Evolutionary conservation across 2,113 vertebrate species (phyloP).

Genomic region (Mesitornis unicolor): DNA sequence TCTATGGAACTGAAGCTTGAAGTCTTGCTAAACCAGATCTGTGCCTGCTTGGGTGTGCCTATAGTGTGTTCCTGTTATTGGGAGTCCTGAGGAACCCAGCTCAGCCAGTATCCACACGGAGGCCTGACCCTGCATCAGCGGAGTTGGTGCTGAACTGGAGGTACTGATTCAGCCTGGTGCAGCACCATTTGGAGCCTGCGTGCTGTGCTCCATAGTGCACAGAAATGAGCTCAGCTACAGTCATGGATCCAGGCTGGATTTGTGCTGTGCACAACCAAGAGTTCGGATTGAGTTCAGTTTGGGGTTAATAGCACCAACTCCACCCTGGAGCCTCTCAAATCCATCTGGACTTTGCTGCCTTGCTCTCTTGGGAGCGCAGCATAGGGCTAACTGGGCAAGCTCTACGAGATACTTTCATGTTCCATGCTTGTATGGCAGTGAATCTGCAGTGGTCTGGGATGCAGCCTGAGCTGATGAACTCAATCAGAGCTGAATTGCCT

Average conservation of each 20-base stretch:
- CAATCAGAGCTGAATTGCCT: background rate
- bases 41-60: background rate
- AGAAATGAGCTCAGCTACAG: background rate
- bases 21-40: background rate
- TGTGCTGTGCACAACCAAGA: background rate
- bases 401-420: background rate
- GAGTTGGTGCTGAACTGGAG: background rate
- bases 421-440: background rate
- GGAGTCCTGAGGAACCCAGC: background rate
- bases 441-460: background rate
- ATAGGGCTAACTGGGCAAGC: background rate
- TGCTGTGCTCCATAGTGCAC: background rate
- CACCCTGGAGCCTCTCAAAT: background rate
- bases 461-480: background rate
- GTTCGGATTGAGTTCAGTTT: background rate
- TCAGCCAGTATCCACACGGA: background rate
- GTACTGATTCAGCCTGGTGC: background rate
- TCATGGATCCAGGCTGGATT: background rate
- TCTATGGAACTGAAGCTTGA: accelerated
- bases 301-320: background rate
- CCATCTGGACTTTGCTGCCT: background rate
- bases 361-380: background rate
- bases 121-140: accelerated
- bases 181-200: accelerated
- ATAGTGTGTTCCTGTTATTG: accelerated